Evolutionary conservation across 2,888 invertebrate genomes (phyloP), one percentile per base, ranked within the genome.

Genomic region (Pyrocoelia pectoralis): DNA sequence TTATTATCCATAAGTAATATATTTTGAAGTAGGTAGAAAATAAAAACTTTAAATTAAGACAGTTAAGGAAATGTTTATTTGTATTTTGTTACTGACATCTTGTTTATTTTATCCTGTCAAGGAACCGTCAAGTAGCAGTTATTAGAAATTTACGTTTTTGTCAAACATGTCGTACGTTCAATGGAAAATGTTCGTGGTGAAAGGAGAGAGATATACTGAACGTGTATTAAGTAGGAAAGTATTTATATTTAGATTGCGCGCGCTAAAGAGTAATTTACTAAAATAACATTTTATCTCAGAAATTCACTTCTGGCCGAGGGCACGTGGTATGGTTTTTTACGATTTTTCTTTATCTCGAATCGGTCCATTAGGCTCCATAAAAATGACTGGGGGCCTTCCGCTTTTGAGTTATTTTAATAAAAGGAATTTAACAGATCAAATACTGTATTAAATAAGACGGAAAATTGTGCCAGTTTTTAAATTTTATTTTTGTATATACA

Each of bases 201-300:
- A 24, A n/a, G 2, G n/a, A n/a, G 33, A 6, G 9, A 33, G 33
- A 33, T 2, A n/a, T 24, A 8, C n/a, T 38, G 13, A 15, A 13
- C 15, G 10, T 15, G 15, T 43, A 14, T 13, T 12, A 12, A 18
- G 2, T 3, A 17, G 18, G 6, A 18, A 48, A n/a, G 10, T 15
- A 48, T 52, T 41, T 65, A 65, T 65, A 57, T 65, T 57, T 60
- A 65, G 63, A 46, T 43, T 51, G n/a, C n/a, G 63, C 8, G 24
- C 38, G 63, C 58, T 63, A 59, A 64, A 64, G 59, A 66, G 62
- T 62, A 66, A 66, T 66, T 66, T 66, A 66, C 66, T 66, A 66
- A 66, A 66, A 66, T 66, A 66, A 66, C 66, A 66, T 66, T 66
- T 66, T 66, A 66, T 66, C 66, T 66, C 57, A 52, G 66, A 66